Evolutionary conservation across 2,888 invertebrate species (phyloP), one percentile per base, ranked within the genome.

Genomic region (Fragum fragum): DNA sequence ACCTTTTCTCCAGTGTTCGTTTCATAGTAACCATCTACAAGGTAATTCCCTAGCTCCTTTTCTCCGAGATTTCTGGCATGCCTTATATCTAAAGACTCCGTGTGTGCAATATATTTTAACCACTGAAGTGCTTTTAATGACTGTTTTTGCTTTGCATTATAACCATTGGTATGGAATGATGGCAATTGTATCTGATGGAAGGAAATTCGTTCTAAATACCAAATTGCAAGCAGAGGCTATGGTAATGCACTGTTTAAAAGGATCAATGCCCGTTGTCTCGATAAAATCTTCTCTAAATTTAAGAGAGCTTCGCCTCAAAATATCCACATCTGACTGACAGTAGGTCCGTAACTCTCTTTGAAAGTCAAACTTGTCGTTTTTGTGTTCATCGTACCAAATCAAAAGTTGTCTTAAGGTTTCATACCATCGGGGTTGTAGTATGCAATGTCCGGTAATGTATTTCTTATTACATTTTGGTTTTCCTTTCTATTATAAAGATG

Each of bases 91-190:
- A n/a, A 0, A 28, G 23, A 6, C 72, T 61, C 18, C 57, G 5
- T 23, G 36, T 47, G 42, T 75, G 36, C 23, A 77, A 83, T n/a
- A n/a, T 86, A 81, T 36, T 79, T 81, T 7, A 83, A 21, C 83
- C 83, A 86, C 36, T 80, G 73, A 28, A 81, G 9, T 28, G 86
- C 86, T 57, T 81, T 86, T 1, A 83, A 59, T 5, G 83, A 85
- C 36, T 85, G 85, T 53, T 75, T 81, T 52, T 83, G 73, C 47
- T 81, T 76, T 16, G 83, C 79, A 29, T 36, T 68, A 66, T 83
- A 83, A 1, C 86, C 81, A 39, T 86, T n/a, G 81, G 5, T 69
- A 53, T 16, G 81, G 86, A 14, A 86, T 86, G 3, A 83, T 63
- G 11, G 42, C 83, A 53, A 72, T 74, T n/a, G 75, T 68, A 6